Evolutionary conservation across 2,797 vertebrate genomes (phyloP).

Genomic region (Bothrops alternatus): DNA sequence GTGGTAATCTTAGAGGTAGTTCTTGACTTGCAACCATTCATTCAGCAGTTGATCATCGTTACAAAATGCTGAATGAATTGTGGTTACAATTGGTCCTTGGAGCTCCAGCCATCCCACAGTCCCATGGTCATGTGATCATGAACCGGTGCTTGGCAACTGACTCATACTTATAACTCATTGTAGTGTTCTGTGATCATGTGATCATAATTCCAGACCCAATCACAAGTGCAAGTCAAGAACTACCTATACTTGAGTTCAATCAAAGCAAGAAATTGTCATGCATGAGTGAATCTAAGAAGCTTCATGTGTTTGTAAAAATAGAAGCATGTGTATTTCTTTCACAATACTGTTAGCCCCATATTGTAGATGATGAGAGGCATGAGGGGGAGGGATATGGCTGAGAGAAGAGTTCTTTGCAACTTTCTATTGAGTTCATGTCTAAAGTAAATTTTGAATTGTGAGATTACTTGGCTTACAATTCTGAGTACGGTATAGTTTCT

Average conservation of each 20-base stretch:
- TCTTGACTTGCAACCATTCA: background rate
- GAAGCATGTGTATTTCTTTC: constrained; percentile 12
- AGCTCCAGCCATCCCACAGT: background rate
- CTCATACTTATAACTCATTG: background rate
- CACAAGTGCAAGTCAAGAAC: background rate
- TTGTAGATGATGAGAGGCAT: background rate
- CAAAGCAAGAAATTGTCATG: background rate
- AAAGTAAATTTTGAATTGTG: background rate
- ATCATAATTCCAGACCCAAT: background rate
- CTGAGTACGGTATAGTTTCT: background rate
- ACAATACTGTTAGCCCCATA: background rate
- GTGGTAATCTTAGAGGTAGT: background rate
- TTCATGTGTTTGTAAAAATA: background rate
- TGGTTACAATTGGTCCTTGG: background rate
- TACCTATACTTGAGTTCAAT: background rate
- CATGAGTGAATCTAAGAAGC: background rate
- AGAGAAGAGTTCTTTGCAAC: background rate
- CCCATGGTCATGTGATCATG: background rate
- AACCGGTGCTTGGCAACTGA: background rate
- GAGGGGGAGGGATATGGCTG: background rate
- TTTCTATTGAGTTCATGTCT: background rate
- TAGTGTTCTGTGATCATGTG: background rate
- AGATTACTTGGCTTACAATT: background rate
- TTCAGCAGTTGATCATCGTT: background rate
- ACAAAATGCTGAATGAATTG: background rate